phyloP scores from a whole-genome alignment of 2,113 vertebrate genomes.

The Merops nubicus region DNA sequence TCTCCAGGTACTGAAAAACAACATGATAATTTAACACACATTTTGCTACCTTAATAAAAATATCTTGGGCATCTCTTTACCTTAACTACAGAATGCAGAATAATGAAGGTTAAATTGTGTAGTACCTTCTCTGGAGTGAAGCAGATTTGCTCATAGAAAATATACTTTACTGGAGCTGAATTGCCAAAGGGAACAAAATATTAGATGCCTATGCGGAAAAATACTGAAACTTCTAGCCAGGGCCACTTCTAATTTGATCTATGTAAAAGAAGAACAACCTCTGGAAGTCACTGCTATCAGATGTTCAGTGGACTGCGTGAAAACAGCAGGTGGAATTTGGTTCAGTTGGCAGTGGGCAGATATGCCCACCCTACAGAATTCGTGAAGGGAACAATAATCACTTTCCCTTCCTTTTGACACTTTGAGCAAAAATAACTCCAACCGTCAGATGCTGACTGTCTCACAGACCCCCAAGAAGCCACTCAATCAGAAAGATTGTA shows the following conservation, averaged over 20 bases:
- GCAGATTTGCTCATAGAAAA: background rate
- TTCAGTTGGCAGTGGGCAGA: background rate
- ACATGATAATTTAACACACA: background rate
- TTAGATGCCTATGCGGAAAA: background rate
- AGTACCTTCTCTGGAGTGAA: background rate
- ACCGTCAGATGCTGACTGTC: background rate
- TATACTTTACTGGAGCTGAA: background rate
- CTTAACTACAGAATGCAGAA: background rate
- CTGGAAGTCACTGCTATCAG: background rate
- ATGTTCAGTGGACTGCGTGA: background rate
- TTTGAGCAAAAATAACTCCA: background rate
- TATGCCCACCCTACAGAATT: background rate
- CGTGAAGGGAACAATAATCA: background rate
- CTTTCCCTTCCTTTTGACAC: background rate
- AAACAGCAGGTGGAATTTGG: background rate
- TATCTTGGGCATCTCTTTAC: background rate
- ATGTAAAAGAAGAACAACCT: background rate
- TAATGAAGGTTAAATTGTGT: background rate
- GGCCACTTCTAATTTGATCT: background rate
- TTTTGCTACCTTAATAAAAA: background rate
- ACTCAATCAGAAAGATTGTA: background rate
- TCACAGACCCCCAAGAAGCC: background rate
- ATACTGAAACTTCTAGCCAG: background rate
- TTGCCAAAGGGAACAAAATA: background rate
- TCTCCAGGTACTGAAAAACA: slow-evolving; percentile 53